Percentiles rank a stretch among this genome's conserved stretches.
These are phyloP conservation scores for Spisula subtruncata DNA, from an alignment of 2,888 invertebrate species.

Conservation along the genomic window DNA sequence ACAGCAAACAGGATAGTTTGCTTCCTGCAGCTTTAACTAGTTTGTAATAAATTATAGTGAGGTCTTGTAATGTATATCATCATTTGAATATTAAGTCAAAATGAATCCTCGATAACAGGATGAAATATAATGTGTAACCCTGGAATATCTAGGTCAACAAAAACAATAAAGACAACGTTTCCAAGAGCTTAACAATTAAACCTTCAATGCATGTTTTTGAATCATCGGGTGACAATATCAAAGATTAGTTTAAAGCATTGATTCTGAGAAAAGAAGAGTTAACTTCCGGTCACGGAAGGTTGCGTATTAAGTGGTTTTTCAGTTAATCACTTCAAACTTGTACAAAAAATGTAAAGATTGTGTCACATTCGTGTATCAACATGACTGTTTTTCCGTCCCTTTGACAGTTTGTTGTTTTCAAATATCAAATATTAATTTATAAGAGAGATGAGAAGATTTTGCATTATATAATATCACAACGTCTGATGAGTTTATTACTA, in stretches of 20 bases:
- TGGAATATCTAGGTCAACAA: too few species aligned
- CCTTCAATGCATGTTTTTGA: too few species aligned
- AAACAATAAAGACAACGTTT: too few species aligned
- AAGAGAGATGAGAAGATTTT: background rate
- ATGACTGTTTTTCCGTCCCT: background rate
- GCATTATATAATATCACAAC: background rate
- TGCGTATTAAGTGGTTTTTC: background rate
- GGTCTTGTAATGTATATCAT: too few species aligned
- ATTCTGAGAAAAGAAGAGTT: background rate
- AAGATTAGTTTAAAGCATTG: background rate
- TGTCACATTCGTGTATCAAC: background rate
- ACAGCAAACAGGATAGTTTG: too few species aligned
- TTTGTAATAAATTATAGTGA: too few species aligned
- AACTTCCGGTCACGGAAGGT: background rate
- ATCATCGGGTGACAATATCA: too few species aligned
- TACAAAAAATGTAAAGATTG: background rate
- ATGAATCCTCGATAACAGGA: too few species aligned
- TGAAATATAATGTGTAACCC: too few species aligned
- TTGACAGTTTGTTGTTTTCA: background rate
- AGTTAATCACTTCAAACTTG: background rate
- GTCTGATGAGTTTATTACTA: background rate
- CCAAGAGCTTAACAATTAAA: too few species aligned
- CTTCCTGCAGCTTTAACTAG: too few species aligned
- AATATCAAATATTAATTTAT: background rate
- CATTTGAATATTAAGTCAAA: too few species aligned